Base-by-base conservation (phyloP, 2,797 vertebrate genomes). In the Ptychadena robeensis region DNA sequence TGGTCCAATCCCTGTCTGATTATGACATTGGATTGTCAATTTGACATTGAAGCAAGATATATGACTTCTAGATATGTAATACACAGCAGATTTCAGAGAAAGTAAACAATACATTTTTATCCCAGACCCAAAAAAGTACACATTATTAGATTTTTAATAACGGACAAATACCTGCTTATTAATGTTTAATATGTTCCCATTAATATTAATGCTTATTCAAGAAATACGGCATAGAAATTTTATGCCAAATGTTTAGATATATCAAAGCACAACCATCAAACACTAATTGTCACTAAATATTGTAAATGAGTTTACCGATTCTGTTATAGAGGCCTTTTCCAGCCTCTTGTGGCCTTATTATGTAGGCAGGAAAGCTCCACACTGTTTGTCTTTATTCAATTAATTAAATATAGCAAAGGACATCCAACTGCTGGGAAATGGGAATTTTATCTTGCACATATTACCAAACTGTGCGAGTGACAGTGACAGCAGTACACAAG, bases 371-470 rank as follows among this genome's bases (percentile, higher is more conserved):
- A 11, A 78, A 78, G 37, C 14, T 70, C 25, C 75, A 77, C 18
- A 22, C 37, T 71, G 73, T 78, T 72, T 72, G 67, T 71, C 74
- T 77, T 66, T 59, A 78, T 78, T 78, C 74, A 59, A n/a, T 71
- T 78, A 82, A 78, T 76, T 71, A 78, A 59, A 82, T 30, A 31
- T 65, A 68, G 81, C 68, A 82, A 82, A 82, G 73, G 57, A 82
- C 73, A 71, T 77, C 27, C 15, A 71, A 44, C 73, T 77, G 48
- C 44, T 48, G 15, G 71, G 37, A 44, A 15, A 79, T 73, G 59
- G 35, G 22, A 34, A 72, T 77, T 64, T 70, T 78, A 83, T 79
- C 44, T 79, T 67, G 35, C 22, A 67, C 40, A 61, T 25, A 32
- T 79, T 77, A 83, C 65, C 38, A 73, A 79, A 35, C 75, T 53